Evolutionary conservation across 2,888 invertebrate species (phyloP).

Genomic region (Bellardia pandia): DNA sequence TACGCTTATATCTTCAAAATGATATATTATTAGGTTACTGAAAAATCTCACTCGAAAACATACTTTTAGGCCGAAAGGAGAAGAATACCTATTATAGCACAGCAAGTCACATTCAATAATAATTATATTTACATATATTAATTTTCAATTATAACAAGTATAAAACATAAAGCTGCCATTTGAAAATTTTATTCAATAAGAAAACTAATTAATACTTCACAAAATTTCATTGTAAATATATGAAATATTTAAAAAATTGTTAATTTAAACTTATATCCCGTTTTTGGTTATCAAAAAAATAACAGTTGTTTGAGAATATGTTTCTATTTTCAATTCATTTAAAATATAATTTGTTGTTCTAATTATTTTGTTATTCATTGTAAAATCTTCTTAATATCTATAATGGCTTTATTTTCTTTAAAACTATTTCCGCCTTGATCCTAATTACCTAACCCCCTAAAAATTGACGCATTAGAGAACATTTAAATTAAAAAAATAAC

Average conservation of each 20-base stretch:
- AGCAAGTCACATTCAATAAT: background rate
- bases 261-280: background rate
- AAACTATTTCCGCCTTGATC: background rate
- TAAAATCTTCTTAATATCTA: background rate
- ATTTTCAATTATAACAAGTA: slow-evolving; percentile 15
- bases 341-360: background rate
- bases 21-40: too few species aligned
- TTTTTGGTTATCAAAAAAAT: slow-evolving; percentile 23
- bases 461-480: slow-evolving; percentile 47
- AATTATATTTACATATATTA: background rate
- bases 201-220: slow-evolving; percentile 39
- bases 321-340: background rate
- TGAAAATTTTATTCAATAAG: slow-evolving; percentile 50
- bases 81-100: background rate
- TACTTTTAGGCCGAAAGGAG: background rate
- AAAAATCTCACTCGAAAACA: background rate
- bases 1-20: too few species aligned
- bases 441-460: background rate
- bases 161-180: slow-evolving; percentile 71
- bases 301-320: background rate
- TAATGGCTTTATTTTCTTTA: slow-evolving; percentile 18
- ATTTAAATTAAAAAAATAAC: slow-evolving; percentile 69
- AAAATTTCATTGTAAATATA: slow-evolving; percentile 61
- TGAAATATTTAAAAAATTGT: slow-evolving; percentile 27
- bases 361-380: background rate